Conservation (phyloP, 2,888 invertebrate genomes). For the Amblyjoppa proteus region DNA sequence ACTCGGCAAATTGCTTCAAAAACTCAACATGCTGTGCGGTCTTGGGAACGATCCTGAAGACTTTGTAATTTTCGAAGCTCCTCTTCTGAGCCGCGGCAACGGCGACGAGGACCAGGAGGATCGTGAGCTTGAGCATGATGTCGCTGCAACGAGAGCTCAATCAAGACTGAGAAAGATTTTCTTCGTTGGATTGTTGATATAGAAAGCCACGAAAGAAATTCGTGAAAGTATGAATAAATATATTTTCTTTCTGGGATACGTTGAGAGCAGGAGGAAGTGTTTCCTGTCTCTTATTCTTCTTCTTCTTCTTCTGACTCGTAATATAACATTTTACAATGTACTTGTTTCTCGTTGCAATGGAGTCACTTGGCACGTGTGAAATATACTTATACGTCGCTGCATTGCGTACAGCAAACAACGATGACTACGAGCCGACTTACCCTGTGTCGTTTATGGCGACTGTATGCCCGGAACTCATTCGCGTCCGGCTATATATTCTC, state of each 20-base stretch:
- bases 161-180: constrained; percentile 47
- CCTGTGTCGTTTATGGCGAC: constrained; percentile 53
- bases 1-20: constrained; percentile 78
- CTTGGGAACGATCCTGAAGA: constrained; percentile 87
- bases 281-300: neutral
- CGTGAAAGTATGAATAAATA: constrained; percentile 41
- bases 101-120: constrained; percentile 70
- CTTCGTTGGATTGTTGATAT: constrained; percentile 11
- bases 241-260: constrained; percentile 13
- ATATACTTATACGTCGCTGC: neutral
- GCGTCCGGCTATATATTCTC: constrained; percentile 77
- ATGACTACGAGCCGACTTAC: constrained; percentile 41
- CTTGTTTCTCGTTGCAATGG: constrained; percentile 28
- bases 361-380: constrained; percentile 58
- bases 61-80: constrained; percentile 87
- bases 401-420: neutral
- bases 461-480: constrained; percentile 41
- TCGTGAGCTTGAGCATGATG: constrained; percentile 73
- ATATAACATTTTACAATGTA: constrained; percentile 29
- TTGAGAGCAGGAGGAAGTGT: constrained; percentile 19
- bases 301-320: neutral
- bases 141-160: constrained; percentile 41
- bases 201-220: neutral
- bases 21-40: constrained; percentile 85
- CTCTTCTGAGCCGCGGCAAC: constrained; percentile 72